phyloP scores from a whole-genome alignment of 2,888 invertebrate genomes.

The Clitarchus hookeri region DNA sequence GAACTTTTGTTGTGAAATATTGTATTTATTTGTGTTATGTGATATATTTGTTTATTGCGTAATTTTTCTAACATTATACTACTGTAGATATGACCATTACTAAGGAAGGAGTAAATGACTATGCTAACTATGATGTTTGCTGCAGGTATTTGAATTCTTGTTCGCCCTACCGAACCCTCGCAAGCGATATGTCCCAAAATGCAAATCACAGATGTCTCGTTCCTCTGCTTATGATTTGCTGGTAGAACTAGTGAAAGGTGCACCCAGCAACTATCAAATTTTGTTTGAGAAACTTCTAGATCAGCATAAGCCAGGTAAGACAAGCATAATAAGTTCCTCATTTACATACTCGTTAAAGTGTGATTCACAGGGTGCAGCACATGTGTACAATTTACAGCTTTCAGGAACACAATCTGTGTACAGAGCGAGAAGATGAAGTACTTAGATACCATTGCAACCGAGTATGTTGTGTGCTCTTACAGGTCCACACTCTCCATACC shows the following conservation, averaged over 20 bases:
- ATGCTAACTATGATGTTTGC: constrained; percentile 43
- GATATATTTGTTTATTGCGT: no score
- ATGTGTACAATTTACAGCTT: no score
- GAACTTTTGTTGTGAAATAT: no score
- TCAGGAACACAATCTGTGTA: no score
- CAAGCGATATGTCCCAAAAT: constrained; percentile 86
- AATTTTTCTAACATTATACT: no score
- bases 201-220: constrained; percentile 87
- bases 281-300: constrained; percentile 81
- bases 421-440: no score
- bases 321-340: neutral
- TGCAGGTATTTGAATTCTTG: constrained; percentile 79
- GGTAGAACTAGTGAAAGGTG: constrained; percentile 83
- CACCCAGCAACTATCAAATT: constrained; percentile 82
- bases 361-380: no score
- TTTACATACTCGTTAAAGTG: no score
- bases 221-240: constrained; percentile 90
- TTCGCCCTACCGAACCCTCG: constrained; percentile 89
- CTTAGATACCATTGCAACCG: no score
- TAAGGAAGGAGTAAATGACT: no score
- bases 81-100: no score
- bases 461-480: neutral
- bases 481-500: constrained; percentile 82
- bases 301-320: constrained; percentile 78
- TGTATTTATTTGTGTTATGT: no score